These are phyloP conservation scores for Hypanus sabinus DNA, from an alignment of 2,113 vertebrate genomes.

Conservation along the genomic window DNA sequence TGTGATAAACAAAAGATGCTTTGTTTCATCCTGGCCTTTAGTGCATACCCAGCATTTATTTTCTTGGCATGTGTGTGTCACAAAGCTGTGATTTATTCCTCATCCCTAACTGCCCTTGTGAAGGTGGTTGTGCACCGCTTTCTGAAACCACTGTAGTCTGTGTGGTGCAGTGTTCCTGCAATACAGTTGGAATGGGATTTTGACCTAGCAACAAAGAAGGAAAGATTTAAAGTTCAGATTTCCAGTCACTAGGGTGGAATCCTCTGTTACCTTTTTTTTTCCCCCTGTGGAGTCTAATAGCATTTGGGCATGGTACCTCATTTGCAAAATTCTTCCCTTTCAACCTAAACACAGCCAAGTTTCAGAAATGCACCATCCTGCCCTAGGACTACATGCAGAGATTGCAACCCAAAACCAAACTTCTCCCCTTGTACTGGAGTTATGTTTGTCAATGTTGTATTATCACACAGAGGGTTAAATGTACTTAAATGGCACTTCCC, in stretches of 20 bases:
- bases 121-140: background rate
- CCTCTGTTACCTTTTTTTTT: no score
- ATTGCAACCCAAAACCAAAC: no score
- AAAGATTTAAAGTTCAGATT: background rate
- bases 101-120: background rate
- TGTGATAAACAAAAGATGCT: background rate
- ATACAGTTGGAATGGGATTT: background rate
- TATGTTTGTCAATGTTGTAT: background rate
- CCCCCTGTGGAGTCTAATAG: no score
- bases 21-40: background rate
- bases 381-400: no score
- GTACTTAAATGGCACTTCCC: background rate
- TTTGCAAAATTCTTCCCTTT: no score
- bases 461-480: background rate
- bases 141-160: background rate
- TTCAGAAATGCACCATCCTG: no score
- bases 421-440: no score
- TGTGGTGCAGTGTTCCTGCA: background rate
- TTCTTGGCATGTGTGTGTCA: background rate
- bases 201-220: background rate
- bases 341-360: no score
- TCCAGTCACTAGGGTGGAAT: background rate
- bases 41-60: background rate
- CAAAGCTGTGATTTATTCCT: background rate
- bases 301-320: no score